Evolutionary conservation across 1,140 invertebrate species (phyloP).

Genomic region (Drosophila paulistorum): DNA sequence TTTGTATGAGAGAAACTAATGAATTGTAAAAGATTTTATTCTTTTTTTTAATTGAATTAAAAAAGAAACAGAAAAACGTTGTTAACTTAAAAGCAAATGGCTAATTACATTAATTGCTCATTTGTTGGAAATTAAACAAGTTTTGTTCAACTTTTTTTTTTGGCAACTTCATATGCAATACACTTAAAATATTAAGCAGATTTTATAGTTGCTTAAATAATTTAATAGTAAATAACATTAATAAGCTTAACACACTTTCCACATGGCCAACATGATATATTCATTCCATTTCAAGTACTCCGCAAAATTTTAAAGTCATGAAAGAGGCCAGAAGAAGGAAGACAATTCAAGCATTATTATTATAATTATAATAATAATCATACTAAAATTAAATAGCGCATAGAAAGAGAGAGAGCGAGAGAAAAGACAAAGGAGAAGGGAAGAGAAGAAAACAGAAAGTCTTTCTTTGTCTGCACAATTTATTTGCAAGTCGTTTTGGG

Average conservation of each 20-base stretch:
- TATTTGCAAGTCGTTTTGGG: slow-evolving; percentile 7
- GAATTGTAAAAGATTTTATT: too few species aligned
- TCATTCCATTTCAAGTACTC: not conserved
- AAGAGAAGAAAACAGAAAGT: not conserved
- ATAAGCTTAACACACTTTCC: not conserved
- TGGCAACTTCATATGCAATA: too few species aligned
- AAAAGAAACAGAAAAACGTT: too few species aligned
- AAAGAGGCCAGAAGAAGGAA: not conserved
- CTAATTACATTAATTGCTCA: not conserved
- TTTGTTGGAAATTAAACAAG: not conserved
- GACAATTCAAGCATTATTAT: slow-evolving; percentile 15
- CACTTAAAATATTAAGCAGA: too few species aligned
- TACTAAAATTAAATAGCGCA: not conserved
- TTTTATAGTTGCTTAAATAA: too few species aligned
- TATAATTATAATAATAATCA: slow-evolving; percentile 8
- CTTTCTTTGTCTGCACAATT: slow-evolving; percentile 5
- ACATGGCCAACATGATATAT: not conserved
- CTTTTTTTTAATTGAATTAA: too few species aligned
- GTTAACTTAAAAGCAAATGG: too few species aligned
- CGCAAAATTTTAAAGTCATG: not conserved
- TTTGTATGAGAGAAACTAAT: too few species aligned
- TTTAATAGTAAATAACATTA: not conserved
- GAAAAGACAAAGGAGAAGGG: not conserved
- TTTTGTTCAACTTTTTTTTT: too few species aligned
- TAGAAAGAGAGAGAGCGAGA: not conserved